Evolutionary conservation across 2,888 invertebrate genomes (phyloP), one percentile per base, ranked within the genome.

Genomic region (Apoderus coryli): DNA sequence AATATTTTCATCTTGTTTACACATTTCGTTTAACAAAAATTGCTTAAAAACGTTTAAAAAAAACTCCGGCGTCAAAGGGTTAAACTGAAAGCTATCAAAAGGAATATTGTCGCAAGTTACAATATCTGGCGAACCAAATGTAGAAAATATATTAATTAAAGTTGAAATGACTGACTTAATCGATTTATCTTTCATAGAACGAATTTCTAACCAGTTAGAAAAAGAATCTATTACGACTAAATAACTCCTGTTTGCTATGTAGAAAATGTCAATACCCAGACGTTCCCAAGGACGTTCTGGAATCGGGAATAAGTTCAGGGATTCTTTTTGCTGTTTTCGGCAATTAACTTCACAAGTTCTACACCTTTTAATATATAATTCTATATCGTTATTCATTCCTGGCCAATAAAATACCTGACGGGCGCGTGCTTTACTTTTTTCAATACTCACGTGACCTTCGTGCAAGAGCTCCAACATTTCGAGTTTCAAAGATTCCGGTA

Each of bases 321-420:
- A 15, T 29, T 38, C 33, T 23, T 32, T 38, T 24, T 29, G 22
- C 16, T 37, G 31, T 27, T 26, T 25, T 25, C 23, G 23, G 7
- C 33, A 14, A 30, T 14, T 10, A 9, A 9, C 15, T 22, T 29
- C 22, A 31, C 29, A 34, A 16, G 22, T 16, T 28, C 27, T 31
- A 4, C 25, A 25, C n/a, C 12, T 22, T 16, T 25, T 25, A 10
- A 16, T 16, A 14, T n/a, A 31, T 13, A 10, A 13, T 27, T 27
- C 22, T 11, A 27, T 32, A 13, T 34, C 31, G 10, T 6, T 11
- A 22, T 27, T 34, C 4, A 31, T 31, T 2, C 22, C 19, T n/a
- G 31, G 42, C 46, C 46, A 47, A 37, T 40, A 46, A 23, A 47
- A 31, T 11, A 40, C 27, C 34, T 41, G 30, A 24, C 41, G 31